Base-by-base conservation (phyloP, 2,888 invertebrate species). In the Panorpa germanica region DNA sequence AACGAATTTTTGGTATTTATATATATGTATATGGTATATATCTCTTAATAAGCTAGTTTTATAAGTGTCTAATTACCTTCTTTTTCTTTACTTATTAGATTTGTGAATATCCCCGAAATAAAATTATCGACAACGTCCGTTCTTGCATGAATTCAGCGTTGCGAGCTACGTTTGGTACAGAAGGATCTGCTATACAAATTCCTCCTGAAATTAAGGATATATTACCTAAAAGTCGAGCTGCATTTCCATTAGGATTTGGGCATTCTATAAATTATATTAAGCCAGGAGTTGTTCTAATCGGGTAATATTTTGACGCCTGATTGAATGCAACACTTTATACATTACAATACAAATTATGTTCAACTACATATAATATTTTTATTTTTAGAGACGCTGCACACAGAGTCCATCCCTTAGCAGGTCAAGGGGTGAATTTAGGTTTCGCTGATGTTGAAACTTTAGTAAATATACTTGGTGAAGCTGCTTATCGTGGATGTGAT, bases 401-500 rank as follows among this genome's bases (percentile, higher is more conserved):
- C 56, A 65, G 90, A 39, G 69, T 96, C 12, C 96, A 98, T 55
- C 96, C 96, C 0, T 52, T 98, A 39, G 96, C 96, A 20, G 96
- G 96, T 0, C 95, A 95, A 57, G 98, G 98, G 5, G 88, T 95
- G 1, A 99, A 99, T 59, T 61, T 98, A 25, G 98, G 98, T 2
- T 91, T 96, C 50, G 86, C 88, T 5, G 98, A 99, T 57, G 75
- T 91, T 0, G 56, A 62, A 17, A 65, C 68, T 38, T 59, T 98
- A n/a, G 65, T 71, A 0, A 56, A 70, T 27, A 48, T 70, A 9
- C 53, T 98, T 10, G 64, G 73, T 0, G 64, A 76, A 13, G 70
- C 78, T 1, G 58, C 70, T 1, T 69, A 70, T 44, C 57, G 65
- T 34, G 96, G 96, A 3, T 62, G 69, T 30, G 66, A 71, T 42